Percentiles rank a stretch among this genome's conserved stretches.
Evolutionary conservation across 2,888 invertebrate genomes (phyloP).

Genomic region (Yponomeuta evonymella): DNA sequence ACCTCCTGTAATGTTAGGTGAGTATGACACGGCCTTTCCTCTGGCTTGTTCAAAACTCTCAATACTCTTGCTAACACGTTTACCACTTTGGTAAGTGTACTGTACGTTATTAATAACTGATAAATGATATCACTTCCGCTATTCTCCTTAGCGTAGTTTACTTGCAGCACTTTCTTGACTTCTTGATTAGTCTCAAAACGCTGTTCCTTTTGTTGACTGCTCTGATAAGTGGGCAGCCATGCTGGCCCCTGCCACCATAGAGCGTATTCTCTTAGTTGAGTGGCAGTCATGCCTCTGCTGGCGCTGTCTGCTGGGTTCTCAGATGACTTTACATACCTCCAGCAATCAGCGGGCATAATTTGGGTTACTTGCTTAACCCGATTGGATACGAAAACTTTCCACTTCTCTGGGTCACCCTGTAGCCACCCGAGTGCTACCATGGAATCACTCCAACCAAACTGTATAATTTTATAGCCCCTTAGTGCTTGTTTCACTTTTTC

Average conservation of each 20-base stretch:
- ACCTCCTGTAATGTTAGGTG: too few relatives aligned
- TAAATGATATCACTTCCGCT: too few relatives aligned
- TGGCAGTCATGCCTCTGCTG: conserved; percentile 19
- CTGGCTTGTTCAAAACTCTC: too few relatives aligned
- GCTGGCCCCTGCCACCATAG: conserved; percentile 26
- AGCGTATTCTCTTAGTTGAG: conserved; percentile 17
- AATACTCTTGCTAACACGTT: too few relatives aligned
- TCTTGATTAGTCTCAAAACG: too few relatives aligned
- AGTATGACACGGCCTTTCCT: too few relatives aligned
- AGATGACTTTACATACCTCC: conserved; percentile 10
- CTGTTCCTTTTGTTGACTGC: too few relatives aligned
- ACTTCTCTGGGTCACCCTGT: conserved; percentile 1
- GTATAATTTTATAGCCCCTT: neutral
- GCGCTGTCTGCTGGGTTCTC: conserved; percentile 22
- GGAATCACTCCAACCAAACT: conserved; percentile 9
- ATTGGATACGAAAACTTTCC: conserved; percentile 5
- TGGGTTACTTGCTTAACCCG: neutral
- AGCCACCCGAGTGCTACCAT: conserved; percentile 7
- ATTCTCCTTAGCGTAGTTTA: too few relatives aligned
- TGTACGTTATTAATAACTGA: too few relatives aligned
- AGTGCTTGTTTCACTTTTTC: neutral
- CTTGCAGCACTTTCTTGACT: too few relatives aligned
- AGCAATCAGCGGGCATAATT: neutral
- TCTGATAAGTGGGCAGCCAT: conserved; percentile 14
- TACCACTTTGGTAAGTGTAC: too few relatives aligned